Evolutionary conservation across 2,113 vertebrate genomes (phyloP).

Genomic region (Oxyura jamaicensis): DNA sequence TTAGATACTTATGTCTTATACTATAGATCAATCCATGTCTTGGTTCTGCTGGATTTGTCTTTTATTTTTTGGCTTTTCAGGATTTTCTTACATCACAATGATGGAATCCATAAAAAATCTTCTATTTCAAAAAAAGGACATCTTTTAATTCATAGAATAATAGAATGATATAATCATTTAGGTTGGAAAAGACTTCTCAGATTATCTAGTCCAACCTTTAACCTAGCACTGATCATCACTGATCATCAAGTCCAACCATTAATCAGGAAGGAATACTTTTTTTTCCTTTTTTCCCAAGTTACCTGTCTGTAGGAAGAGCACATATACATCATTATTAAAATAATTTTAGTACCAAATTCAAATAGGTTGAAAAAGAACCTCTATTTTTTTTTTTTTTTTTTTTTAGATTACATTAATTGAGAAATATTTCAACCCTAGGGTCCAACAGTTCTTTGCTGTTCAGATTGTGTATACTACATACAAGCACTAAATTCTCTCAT

Average conservation of each 20-base stretch:
- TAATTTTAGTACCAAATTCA: neutral
- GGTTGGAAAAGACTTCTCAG: too few relatives aligned
- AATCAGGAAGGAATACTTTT: neutral
- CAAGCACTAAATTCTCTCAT: neutral
- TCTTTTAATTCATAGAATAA: neutral
- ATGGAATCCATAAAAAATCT: neutral
- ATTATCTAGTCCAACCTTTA: too few relatives aligned
- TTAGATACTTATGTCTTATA: neutral
- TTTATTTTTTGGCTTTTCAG: neutral
- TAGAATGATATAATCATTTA: too few relatives aligned
- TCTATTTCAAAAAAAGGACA: neutral
- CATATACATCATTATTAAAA: neutral
- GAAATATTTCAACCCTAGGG: neutral
- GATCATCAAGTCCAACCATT: too few relatives aligned
- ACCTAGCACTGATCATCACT: too few relatives aligned
- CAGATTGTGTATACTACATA: neutral
- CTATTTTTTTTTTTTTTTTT: neutral
- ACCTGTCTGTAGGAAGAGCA: neutral
- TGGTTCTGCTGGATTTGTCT: neutral
- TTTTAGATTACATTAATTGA: neutral
- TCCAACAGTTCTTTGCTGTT: neutral
- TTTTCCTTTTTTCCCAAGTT: neutral
- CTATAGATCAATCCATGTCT: neutral
- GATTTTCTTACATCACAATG: neutral
- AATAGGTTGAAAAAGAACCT: neutral